Base-by-base conservation (phyloP, 2,113 vertebrate genomes). In the Typhlomys cinereus region DNA sequence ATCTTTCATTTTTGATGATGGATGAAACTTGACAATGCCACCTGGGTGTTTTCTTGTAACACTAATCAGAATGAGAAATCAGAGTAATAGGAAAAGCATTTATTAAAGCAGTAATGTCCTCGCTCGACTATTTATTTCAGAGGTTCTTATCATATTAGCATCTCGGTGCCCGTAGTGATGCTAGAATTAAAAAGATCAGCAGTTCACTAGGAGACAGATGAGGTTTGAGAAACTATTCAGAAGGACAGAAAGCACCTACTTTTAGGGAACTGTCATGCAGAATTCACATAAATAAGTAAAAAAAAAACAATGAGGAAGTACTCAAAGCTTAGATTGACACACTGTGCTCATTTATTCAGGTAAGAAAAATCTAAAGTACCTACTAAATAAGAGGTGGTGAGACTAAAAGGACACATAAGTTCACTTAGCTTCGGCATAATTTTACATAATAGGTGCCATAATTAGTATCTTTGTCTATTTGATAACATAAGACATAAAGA, bases 1-100 rank as follows among this genome's bases (percentile, higher is more conserved):
- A 86, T 66, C 66, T 69, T 92, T 94, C 59, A 89, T 79, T 80
- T 91, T 71, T 88, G 73, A 92, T 95, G 95, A 97, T 91, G 36
- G 54, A 96, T 97, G 95, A 90, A 52, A 95, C 70, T 90, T 95
- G 96, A 96, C 92, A 95, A 21, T 44, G 31, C n/a, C 36, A 67
- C 90, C 83, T 92, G 88, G 52, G 46, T 82, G 34, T 88, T 95
- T 95, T 93, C 74, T 93, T 85, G 34, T 57, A 62, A 73, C 88
- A 57, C 66, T 80, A 59, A 92, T 94, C 61, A 95, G 93, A 95
- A 92, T 95, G 80, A 95, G 80, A 92, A 94, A 94, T 89, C 36
- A 88, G 61, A 75, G 17, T 89, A 81, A 17, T 11, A 89, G 67
- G 23, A 81, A 86, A 89, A 88, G 0, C 39, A 74, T 81, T 94